Base-by-base conservation (phyloP, 2,888 invertebrate genomes). In the Morpho helenor region DNA sequence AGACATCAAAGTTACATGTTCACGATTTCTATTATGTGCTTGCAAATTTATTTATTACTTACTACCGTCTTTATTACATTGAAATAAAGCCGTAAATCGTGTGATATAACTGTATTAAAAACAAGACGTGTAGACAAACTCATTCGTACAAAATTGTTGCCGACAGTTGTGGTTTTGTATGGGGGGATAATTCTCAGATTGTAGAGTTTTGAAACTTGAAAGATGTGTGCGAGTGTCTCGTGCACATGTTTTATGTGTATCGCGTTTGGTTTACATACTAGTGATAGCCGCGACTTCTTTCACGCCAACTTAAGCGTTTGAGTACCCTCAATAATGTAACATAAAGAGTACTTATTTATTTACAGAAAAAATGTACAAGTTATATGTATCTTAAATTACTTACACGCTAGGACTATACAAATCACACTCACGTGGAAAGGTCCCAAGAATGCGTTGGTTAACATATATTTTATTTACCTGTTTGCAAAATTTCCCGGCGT, bases 101-200 rank as follows among this genome's bases (percentile, higher is more conserved):
- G 23, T 57, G 48, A 50, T 59, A 52, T 61, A 31, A 49, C 56
- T 56, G 58, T 53, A 69, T 61, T 57, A 65, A 69, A 64, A 71
- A 72, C 69, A 69, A 77, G 74, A 79, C 70, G 79, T 80, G 78
- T 82, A 77, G 74, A 71, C 68, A 77, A 80, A 77, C 79, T 80
- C 78, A 78, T 79, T 81, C 75, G 76, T 74, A 74, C 75, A 65
- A 80, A 81, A 83, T 84, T 82, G 71, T 79, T 59, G 78, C 72
- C 72, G 75, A 73, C 80, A 71, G 75, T 77, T 81, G 81, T 69
- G 82, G 80, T 80, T 79, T 73, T 46, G 54, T 48, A 54, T 54
- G 54, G 62, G 67, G 73, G 60, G 63, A 31, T 69, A 77, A 77
- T 77, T 79, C 75, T 76, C 72, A 56, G 68, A 65, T 49, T 63